These are phyloP conservation scores for Clarias platycephalus DNA, from an alignment of 2,797 vertebrate genomes.

Conservation along the genomic window DNA sequence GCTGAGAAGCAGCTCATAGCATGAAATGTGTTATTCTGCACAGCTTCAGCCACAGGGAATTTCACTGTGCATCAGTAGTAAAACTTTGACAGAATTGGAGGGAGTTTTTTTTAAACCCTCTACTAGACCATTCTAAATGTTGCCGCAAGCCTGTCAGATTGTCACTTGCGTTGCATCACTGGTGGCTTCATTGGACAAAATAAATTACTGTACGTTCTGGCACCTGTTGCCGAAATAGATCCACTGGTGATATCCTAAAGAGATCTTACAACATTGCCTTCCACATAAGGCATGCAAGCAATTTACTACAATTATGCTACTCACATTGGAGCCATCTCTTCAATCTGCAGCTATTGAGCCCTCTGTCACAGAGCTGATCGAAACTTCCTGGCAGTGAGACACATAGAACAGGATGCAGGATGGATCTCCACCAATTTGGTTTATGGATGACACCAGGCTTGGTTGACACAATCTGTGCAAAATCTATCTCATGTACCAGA, in stretches of 20 bases:
- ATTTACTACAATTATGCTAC: not conserved
- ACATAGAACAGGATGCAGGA: not conserved
- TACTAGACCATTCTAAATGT: not conserved
- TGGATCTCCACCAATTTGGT: constrained; percentile 14
- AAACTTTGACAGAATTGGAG: not conserved
- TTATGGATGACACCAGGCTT: constrained; percentile 9
- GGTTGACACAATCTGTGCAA: constrained; percentile 20
- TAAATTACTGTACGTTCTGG: not conserved
- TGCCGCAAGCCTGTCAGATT: not conserved
- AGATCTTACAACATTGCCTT: not conserved
- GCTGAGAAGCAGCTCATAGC: not conserved
- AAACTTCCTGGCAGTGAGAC: constrained; percentile 3
- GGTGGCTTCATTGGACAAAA: not conserved
- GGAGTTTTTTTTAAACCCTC: not conserved
- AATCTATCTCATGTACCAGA: constrained; percentile 4
- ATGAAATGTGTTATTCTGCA: not conserved
- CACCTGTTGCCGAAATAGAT: not conserved
- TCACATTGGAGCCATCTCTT: not conserved
- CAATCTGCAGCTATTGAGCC: not conserved
- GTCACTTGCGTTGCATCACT: not conserved
- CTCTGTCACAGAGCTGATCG: not conserved
- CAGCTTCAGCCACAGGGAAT: not conserved
- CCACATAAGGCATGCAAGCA: not conserved
- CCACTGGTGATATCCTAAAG: not conserved
- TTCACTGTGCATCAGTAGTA: not conserved